Percentiles rank a stretch among this genome's conserved stretches.
phyloP scores from a whole-genome alignment of 1,140 invertebrate genomes.

The Mercenaria mercenaria region DNA sequence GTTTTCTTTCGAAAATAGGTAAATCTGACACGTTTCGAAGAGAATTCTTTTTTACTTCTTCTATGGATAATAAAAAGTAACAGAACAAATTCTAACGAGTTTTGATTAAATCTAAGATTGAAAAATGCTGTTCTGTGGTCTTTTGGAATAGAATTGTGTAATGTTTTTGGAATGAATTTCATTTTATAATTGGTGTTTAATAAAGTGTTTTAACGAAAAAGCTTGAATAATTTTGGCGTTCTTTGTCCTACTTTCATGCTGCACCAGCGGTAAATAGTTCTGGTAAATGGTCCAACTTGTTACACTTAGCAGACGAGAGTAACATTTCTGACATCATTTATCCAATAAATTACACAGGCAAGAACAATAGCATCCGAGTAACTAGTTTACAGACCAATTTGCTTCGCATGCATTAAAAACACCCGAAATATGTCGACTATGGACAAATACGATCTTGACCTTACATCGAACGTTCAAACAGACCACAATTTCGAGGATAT shows the following conservation, averaged over 20 bases:
- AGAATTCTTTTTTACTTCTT: no score
- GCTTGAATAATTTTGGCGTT: not conserved
- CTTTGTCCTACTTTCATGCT: not conserved
- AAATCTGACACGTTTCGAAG: no score
- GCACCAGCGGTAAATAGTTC: slow-evolving; percentile 30
- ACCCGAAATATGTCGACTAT: slow-evolving; percentile 30
- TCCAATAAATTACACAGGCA: slow-evolving; percentile 24
- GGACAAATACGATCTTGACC: slow-evolving; percentile 37
- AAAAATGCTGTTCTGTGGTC: no score
- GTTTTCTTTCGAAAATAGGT: no score
- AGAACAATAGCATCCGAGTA: slow-evolving; percentile 56
- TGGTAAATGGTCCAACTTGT: not conserved
- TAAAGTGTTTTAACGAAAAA: no score
- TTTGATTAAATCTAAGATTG: no score
- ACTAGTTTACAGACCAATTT: slow-evolving; percentile 34
- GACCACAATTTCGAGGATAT: not conserved
- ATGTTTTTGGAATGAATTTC: no score
- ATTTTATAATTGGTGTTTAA: no score
- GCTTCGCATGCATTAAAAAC: not conserved
- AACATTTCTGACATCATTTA: slow-evolving; percentile 52
- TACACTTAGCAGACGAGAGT: slow-evolving; percentile 41
- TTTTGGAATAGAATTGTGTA: no score
- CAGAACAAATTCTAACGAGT: no score
- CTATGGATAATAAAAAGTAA: no score
- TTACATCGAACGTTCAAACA: slow-evolving; percentile 1